Evolutionary conservation across 2,797 vertebrate genomes (phyloP).

Genomic region (Xenops minutus): DNA sequence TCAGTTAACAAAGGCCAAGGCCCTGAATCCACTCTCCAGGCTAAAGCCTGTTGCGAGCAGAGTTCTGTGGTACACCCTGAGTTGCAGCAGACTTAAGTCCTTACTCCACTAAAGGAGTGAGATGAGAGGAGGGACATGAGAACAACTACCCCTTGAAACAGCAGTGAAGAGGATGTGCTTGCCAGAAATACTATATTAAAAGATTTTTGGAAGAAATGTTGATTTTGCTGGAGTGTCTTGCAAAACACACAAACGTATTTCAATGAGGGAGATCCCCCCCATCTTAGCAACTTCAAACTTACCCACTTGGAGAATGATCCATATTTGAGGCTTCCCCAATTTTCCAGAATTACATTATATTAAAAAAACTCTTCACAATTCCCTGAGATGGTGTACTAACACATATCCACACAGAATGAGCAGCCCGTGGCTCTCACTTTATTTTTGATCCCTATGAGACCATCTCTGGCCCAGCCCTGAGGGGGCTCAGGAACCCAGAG

Average conservation of each 20-base stretch:
- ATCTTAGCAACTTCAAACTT: not conserved
- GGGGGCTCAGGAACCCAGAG: accelerated
- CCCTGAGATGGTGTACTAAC: not conserved
- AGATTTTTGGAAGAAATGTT: not conserved
- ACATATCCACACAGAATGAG: not conserved
- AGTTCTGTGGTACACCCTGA: not conserved
- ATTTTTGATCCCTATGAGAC: not conserved
- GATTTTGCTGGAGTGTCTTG: not conserved
- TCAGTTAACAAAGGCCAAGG: not conserved
- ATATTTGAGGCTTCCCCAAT: not conserved
- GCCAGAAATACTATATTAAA: not conserved
- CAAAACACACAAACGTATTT: not conserved
- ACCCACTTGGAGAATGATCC: not conserved
- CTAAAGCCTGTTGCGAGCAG: not conserved
- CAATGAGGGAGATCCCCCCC: not conserved
- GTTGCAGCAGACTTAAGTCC: not conserved
- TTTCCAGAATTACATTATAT: accelerated
- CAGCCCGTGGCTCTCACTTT: not conserved
- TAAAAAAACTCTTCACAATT: not conserved
- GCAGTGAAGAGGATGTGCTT: not conserved
- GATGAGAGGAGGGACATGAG: not conserved
- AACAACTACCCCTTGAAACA: not conserved
- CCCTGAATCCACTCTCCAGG: not conserved
- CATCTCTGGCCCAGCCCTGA: not conserved
- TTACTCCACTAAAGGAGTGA: not conserved